Conservation (phyloP, 2,888 invertebrate genomes). For the Acronicta aceris region DNA sequence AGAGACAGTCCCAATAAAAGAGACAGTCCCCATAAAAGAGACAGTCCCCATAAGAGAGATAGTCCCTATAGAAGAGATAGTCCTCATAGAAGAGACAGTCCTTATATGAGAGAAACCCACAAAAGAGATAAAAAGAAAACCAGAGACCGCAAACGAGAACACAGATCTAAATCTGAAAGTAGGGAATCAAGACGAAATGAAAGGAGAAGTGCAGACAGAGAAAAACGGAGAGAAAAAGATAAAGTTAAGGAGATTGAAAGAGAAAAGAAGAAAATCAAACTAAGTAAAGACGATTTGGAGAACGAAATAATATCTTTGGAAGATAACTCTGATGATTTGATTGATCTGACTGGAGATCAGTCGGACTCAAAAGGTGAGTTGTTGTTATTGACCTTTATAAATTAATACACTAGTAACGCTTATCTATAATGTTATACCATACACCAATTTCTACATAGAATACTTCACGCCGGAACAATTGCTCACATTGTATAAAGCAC, state of each 20-base stretch:
- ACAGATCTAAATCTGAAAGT: slow-evolving; percentile 69
- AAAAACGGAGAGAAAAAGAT: slow-evolving; percentile 60
- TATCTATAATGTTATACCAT: too few species aligned
- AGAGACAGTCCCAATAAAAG: slow-evolving; percentile 48
- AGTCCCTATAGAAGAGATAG: slow-evolving; percentile 26
- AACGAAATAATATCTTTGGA: slow-evolving; percentile 82
- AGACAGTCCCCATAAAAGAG: slow-evolving; percentile 39
- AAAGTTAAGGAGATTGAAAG: slow-evolving; percentile 57
- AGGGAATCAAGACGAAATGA: slow-evolving; percentile 63
- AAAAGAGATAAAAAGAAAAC: slow-evolving; percentile 71
- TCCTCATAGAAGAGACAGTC: slow-evolving; percentile 40
- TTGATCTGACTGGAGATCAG: slow-evolving; percentile 89
- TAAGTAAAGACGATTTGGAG: slow-evolving; percentile 69
- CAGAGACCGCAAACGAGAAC: slow-evolving; percentile 71
- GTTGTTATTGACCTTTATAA: background rate
- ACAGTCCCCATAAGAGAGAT: slow-evolving; percentile 47
- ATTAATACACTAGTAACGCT: too few species aligned
- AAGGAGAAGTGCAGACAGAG: slow-evolving; percentile 61
- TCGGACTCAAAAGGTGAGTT: slow-evolving; percentile 83
- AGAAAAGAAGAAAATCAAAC: slow-evolving; percentile 62
- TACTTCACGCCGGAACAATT: too few species aligned
- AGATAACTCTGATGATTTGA: slow-evolving; percentile 87
- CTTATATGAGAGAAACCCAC: slow-evolving; percentile 44
- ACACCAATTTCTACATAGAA: too few species aligned
- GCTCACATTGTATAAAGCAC: too few species aligned